Base-by-base conservation (phyloP, 1,140 invertebrate genomes). In the Brachionus koreanus region DNA sequence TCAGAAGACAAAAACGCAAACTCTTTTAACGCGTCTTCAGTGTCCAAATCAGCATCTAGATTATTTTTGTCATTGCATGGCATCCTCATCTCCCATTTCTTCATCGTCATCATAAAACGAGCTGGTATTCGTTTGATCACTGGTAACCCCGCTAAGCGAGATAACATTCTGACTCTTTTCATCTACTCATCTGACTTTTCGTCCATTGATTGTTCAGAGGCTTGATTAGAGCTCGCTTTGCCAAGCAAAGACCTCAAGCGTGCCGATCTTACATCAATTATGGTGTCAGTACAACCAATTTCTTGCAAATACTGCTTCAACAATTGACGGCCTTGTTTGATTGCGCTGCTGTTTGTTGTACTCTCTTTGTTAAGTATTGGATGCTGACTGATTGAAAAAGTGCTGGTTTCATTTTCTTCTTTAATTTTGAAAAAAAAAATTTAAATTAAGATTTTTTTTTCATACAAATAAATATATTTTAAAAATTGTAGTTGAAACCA, bases 21-120 rank as follows among this genome's bases (percentile, higher is more conserved):
- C 90, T 97, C 95, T 86, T 96, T 95, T 84, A 98, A 90, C 82
- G 96, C 95, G 91, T 97, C 95, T 90, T 96, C 95, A 72, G 95
- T 94, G 88, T 96, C 94, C 29, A 61, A 12, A 10, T 79, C 76
- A 13, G 33, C 37, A 37, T 72, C 37, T 3, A 5, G 12, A 13
- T 16, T 39, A 23, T 25, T 72, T 74, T 74, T 74, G 19, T 35
- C 2, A 63, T 63, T n/a, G n/a, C n/a, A n/a, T 74, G 23, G 33
- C 16, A 35, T 74, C 69, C 10, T 74, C 37, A 23, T 74, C 69
- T 19, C 37, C 23, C 69, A 74, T 74, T 29, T 74, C 69, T 74
- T 74, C 69, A 25, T 74, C 69, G 25, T 74, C 69, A 37, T 74
- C 69, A 19, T 74, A 74, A 46, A 43, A 74, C 3, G 69, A 37